Conservation (phyloP, 53 echinoderm and acorn worm species). For the Glandiceps talaboti region DNA sequence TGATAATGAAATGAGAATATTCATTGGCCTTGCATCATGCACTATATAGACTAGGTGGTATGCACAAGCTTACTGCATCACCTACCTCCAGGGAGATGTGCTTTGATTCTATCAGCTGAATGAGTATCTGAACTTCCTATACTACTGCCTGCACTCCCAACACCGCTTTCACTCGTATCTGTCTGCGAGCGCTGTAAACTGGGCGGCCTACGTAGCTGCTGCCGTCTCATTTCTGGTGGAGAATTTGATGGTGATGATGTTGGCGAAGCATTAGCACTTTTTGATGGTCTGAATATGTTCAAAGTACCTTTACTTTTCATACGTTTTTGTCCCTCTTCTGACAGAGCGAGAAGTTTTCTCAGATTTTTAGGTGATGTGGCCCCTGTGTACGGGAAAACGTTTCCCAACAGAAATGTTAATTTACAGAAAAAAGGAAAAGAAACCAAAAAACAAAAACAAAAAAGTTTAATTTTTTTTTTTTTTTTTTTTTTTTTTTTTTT, state of each 20-base stretch:
- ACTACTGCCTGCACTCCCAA: neutral
- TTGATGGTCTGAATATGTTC: constrained; percentile 53
- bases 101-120: constrained; percentile 32
- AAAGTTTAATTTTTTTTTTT: no score
- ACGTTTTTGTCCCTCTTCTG: constrained; percentile 88
- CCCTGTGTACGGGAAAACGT: constrained; percentile 26
- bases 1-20: neutral
- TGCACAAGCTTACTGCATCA: neutral
- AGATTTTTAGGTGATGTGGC: constrained; percentile 94
- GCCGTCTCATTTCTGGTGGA: neutral
- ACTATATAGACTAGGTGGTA: neutral
- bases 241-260: neutral
- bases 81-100: constrained; percentile 4
- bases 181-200: neutral
- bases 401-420: no score
- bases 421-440: no score
- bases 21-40: neutral
- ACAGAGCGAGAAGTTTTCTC: constrained; percentile 79
- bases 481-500: no score
- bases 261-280: constrained; percentile 4
- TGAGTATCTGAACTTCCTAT: constrained; percentile 5
- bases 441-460: no score
- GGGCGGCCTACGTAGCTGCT: neutral
- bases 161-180: neutral
- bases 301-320: constrained; percentile 34